Conservation (phyloP, 2,888 invertebrate species). For the Alviniconcha strummeri region DNA sequence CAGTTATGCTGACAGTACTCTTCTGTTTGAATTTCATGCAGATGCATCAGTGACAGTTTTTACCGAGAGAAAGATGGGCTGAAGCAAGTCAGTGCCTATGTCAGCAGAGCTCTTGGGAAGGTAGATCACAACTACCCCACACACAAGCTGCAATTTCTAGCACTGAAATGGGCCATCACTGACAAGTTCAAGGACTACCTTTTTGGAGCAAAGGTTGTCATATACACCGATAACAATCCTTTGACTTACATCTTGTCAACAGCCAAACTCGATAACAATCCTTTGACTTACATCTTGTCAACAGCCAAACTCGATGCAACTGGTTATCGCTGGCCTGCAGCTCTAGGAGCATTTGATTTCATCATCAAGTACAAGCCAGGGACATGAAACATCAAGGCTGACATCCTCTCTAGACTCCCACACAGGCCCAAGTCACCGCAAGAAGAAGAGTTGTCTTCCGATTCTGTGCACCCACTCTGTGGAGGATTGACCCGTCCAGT, state of each 20-base stretch:
- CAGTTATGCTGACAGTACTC: too few relatives aligned
- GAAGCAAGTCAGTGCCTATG: slow-evolving; percentile 38
- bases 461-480: too few relatives aligned
- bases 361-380: too few relatives aligned
- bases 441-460: too few relatives aligned
- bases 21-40: too few relatives aligned
- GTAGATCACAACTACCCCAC: slow-evolving; percentile 40
- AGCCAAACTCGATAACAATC: slow-evolving; percentile 29
- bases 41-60: neutral
- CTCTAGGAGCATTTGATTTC: neutral
- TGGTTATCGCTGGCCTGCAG: slow-evolving; percentile 6
- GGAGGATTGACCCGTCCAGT: too few relatives aligned
- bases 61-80: slow-evolving; percentile 34
- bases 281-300: slow-evolving; percentile 20
- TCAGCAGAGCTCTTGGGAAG: slow-evolving; percentile 33
- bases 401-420: too few relatives aligned
- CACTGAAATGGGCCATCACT: slow-evolving; percentile 42
- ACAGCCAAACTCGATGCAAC: slow-evolving; percentile 21
- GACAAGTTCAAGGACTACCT: slow-evolving; percentile 36
- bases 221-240: slow-evolving; percentile 31
- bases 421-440: too few relatives aligned
- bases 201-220: neutral
- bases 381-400: too few relatives aligned
- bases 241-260: slow-evolving; percentile 20
- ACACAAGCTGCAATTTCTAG: slow-evolving; percentile 43